These are phyloP conservation scores for Leptinotarsa defecta DNA, from an alignment of 1,140 invertebrate species.

Conservation along the genomic window DNA sequence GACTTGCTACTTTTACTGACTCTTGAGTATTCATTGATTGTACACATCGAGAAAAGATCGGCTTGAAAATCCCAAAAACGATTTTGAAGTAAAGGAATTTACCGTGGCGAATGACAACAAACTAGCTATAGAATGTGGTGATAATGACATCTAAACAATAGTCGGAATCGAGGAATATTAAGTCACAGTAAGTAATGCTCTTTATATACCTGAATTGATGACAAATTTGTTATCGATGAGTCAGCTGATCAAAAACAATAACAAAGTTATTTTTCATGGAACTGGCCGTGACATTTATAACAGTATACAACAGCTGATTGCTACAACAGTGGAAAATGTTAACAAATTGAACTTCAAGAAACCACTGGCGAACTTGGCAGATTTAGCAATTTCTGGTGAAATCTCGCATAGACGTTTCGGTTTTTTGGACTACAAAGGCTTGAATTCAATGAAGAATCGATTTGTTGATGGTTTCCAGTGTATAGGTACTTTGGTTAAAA, in stretches of 20 bases:
- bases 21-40: no score
- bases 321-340: not conserved
- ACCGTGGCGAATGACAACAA: not conserved
- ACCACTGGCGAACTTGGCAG: not conserved
- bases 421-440: constrained; percentile 36
- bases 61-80: not conserved
- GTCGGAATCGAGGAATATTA: no score
- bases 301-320: not conserved
- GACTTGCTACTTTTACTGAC: no score
- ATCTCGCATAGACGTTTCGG: no score
- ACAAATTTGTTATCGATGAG: no score
- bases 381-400: not conserved
- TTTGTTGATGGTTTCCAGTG: constrained; percentile 14
- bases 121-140: not conserved
- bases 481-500: constrained; percentile 23
- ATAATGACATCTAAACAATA: no score
- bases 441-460: constrained; percentile 26
- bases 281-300: not conserved
- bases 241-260: no score
- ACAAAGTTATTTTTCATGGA: no score
- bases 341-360: constrained; percentile 5
- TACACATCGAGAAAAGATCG: not conserved
- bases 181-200: no score
- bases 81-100: no score
- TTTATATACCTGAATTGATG: no score